Evolutionary conservation across 2,888 invertebrate genomes (phyloP).

Genomic region (Allygus modestus): DNA sequence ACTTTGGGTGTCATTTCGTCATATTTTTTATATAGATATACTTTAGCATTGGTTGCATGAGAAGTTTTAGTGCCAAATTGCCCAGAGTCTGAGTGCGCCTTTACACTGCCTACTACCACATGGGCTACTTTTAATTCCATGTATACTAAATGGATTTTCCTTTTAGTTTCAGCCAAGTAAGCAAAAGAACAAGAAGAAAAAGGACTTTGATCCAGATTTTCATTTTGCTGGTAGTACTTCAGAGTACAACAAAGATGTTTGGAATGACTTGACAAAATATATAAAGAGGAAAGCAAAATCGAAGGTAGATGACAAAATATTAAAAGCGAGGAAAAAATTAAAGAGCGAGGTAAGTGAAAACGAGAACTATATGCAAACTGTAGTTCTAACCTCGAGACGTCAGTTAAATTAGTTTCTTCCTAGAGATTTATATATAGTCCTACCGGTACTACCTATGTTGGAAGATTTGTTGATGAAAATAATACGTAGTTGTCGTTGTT

Average conservation of each 20-base stretch:
- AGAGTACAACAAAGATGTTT: constrained; percentile 89
- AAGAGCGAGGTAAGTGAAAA: constrained; percentile 75
- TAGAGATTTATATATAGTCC: too few relatives aligned
- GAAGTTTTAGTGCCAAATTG: too few relatives aligned
- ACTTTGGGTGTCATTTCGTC: too few relatives aligned
- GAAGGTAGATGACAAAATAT: constrained; percentile 91
- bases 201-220: constrained; percentile 89
- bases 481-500: too few relatives aligned
- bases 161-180: constrained; percentile 89
- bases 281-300: constrained; percentile 87
- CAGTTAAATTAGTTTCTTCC: background rate
- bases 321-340: constrained; percentile 77
- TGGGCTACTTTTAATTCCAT: constrained; percentile 76
- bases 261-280: constrained; percentile 89
- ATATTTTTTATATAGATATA: too few relatives aligned
- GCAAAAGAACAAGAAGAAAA: constrained; percentile 83
- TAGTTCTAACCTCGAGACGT: background rate
- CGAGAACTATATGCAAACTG: background rate
- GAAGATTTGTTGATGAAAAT: too few relatives aligned
- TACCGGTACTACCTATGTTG: too few relatives aligned
- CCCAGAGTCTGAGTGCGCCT: too few relatives aligned
- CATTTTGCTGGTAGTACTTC: constrained; percentile 87
- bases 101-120: too few relatives aligned
- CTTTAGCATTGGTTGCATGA: too few relatives aligned
- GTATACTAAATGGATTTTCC: too few relatives aligned